Conservation (phyloP, 92 coral and sea anemone species). For the Heliopora coerulea region DNA sequence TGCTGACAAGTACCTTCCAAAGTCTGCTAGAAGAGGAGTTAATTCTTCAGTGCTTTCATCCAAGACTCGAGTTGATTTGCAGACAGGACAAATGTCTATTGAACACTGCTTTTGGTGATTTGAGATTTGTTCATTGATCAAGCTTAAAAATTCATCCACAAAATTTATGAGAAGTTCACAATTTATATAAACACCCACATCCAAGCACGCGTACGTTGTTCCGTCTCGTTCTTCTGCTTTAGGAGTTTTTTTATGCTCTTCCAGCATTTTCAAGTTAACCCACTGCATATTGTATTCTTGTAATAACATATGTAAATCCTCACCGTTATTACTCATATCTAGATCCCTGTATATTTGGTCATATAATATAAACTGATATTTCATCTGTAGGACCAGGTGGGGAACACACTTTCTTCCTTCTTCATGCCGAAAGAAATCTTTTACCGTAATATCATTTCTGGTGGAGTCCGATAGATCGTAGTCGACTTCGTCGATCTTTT, state of each 20-base stretch:
- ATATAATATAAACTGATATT: not conserved
- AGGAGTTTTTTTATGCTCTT: not conserved
- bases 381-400: constrained; percentile 1
- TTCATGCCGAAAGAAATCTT: constrained; percentile 2
- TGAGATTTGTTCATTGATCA: not conserved
- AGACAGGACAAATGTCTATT: too few relatives aligned
- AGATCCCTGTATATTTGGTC: not conserved
- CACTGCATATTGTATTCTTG: not conserved
- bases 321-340: not conserved
- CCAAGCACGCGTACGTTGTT: not conserved
- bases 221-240: not conserved
- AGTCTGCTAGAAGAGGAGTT: not conserved
- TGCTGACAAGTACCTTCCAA: not conserved
- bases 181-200: not conserved
- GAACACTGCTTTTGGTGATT: not conserved
- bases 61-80: not conserved
- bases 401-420: not conserved
- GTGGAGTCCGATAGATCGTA: not conserved
- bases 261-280: not conserved
- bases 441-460: not conserved
- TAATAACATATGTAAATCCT: constrained; percentile 1
- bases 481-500: not conserved
- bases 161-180: constrained; percentile 2
- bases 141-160: not conserved
- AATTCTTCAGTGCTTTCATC: not conserved